Conservation (phyloP, 2,888 invertebrate species). For the Eumacrocentrus americanus region DNA sequence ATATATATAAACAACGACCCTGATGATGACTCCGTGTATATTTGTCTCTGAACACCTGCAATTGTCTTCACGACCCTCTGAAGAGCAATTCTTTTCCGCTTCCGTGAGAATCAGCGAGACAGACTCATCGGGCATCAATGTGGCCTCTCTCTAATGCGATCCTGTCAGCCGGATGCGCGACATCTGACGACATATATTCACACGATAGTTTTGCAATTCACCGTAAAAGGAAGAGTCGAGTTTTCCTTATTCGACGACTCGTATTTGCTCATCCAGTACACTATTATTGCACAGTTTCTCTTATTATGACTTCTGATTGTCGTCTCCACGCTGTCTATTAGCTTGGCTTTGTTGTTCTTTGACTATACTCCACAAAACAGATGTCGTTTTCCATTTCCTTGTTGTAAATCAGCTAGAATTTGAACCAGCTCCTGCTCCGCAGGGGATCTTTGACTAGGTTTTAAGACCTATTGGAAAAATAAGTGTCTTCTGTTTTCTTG, state of each 20-base stretch:
- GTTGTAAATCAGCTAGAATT: background rate
- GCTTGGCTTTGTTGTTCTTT: background rate
- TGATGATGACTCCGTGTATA: too few species aligned
- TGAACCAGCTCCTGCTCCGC: background rate
- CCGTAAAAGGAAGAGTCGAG: slow-evolving; percentile 15
- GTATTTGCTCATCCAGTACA: background rate
- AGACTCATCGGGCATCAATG: slow-evolving; percentile 44
- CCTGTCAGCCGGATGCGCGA: slow-evolving; percentile 27
- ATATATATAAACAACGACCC: slow-evolving; percentile 24
- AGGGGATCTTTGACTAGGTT: too few species aligned
- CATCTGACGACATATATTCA: slow-evolving; percentile 20
- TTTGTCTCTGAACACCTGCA: slow-evolving; percentile 35
- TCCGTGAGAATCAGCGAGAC: slow-evolving; percentile 49
- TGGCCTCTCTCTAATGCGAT: slow-evolving; percentile 26
- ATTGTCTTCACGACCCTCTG: slow-evolving; percentile 29
- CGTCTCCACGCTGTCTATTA: background rate
- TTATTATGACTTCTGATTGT: too few species aligned
- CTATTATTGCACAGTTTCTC: too few species aligned
- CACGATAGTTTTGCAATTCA: slow-evolving; percentile 38
- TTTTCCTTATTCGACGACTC: slow-evolving; percentile 13
- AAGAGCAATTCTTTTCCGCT: slow-evolving; percentile 38
- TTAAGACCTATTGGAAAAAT: background rate
- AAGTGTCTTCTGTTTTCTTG: background rate
- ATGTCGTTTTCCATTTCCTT: background rate
- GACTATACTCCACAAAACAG: background rate